phyloP scores from a whole-genome alignment of 1,140 invertebrate species.

The Leptinotarsa texana region DNA sequence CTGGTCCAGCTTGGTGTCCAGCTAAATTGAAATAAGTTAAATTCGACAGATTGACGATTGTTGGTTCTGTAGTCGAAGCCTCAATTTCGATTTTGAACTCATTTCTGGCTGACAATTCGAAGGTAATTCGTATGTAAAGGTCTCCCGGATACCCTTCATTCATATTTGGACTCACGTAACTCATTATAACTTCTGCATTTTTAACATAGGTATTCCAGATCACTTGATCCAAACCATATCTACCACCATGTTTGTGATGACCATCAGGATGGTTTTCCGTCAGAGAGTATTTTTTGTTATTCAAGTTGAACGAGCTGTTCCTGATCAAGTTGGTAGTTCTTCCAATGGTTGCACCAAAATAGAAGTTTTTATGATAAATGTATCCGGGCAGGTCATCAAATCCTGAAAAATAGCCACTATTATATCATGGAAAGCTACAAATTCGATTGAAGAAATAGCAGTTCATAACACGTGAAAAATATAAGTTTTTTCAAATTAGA shows the following conservation, averaged over 20 bases:
- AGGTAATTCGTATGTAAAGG: conserved; percentile 60
- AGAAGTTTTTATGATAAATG: conserved; percentile 57
- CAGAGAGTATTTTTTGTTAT: conserved; percentile 63
- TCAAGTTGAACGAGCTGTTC: conserved; percentile 64
- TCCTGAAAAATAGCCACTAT: neutral
- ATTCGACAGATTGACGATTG: conserved; percentile 68
- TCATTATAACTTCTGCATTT: conserved; percentile 58
- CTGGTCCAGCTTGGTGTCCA: conserved; percentile 60
- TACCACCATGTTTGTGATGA: conserved; percentile 64
- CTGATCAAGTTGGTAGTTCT: conserved; percentile 71
- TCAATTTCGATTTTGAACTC: conserved; percentile 65
- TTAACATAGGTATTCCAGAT: conserved; percentile 55
- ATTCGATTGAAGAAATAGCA: too few species aligned
- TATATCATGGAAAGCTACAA: too few species aligned
- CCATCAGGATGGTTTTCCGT: conserved; percentile 60
- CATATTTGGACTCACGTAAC: conserved; percentile 61
- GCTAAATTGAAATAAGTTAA: conserved; percentile 73
- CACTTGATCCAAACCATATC: conserved; percentile 69
- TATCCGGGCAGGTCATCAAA: conserved; percentile 72
- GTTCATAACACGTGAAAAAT: too few species aligned
- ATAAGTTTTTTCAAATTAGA: too few species aligned
- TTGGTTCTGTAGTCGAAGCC: conserved; percentile 63
- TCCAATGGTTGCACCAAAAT: conserved; percentile 75
- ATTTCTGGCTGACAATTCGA: conserved; percentile 63
- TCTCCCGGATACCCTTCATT: conserved; percentile 66